Evolutionary conservation across 2,888 invertebrate genomes (phyloP).

Genomic region (Melieria crassipennis): DNA sequence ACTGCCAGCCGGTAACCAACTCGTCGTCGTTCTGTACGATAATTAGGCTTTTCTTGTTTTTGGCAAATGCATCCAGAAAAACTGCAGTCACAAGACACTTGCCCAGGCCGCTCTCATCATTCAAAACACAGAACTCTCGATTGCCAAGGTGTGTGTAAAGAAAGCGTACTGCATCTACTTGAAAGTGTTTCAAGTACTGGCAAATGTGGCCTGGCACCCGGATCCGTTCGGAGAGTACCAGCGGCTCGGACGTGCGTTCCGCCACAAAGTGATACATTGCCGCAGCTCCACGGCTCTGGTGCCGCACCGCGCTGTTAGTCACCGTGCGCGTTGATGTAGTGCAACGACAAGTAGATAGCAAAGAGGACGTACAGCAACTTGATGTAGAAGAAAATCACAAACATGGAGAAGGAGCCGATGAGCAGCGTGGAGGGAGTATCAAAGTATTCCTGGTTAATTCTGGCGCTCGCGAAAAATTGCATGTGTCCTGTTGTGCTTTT

Average conservation of each 20-base stretch:
- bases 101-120: constrained; percentile 63
- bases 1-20: constrained; percentile 58
- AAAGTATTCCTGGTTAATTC: constrained; percentile 53
- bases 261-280: constrained; percentile 62
- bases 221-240: constrained; percentile 50
- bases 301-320: constrained; percentile 15
- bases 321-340: constrained; percentile 45
- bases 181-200: constrained; percentile 61
- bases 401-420: constrained; percentile 62
- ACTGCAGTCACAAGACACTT: constrained; percentile 56
- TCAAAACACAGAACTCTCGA: constrained; percentile 58
- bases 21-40: constrained; percentile 59
- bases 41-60: constrained; percentile 55
- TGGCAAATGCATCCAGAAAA: constrained; percentile 52
- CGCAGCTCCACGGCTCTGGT: neutral
- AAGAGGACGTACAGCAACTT: constrained; percentile 62
- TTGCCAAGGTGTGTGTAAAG: constrained; percentile 56
- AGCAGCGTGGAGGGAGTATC: constrained; percentile 57
- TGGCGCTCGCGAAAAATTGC: constrained; percentile 42
- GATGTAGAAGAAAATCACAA: constrained; percentile 63
- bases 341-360: constrained; percentile 59
- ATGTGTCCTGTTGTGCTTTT: constrained; percentile 33
- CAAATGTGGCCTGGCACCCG: constrained; percentile 50
- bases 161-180: constrained; percentile 59
- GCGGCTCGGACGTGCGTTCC: constrained; percentile 55